Conservation (phyloP, 2,888 invertebrate genomes). For the Acleris sparsana region DNA sequence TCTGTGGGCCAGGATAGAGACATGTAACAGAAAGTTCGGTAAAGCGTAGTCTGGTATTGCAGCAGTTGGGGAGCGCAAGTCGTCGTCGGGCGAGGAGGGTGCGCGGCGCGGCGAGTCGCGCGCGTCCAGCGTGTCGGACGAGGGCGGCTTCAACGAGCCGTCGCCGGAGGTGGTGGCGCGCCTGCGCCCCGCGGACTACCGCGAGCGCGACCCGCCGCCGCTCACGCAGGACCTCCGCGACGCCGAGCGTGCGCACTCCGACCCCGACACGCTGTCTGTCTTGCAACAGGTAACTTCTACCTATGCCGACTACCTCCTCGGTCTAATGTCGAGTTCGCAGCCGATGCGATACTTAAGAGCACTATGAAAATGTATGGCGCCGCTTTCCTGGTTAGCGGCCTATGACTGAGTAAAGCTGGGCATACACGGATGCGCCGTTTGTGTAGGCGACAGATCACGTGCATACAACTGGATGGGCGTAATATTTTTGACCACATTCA, state of each 20-base stretch:
- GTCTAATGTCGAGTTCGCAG: too few relatives aligned
- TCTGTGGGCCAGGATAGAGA: not conserved
- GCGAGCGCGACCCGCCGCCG: constrained; percentile 68
- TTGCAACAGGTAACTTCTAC: constrained; percentile 67
- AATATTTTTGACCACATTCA: too few relatives aligned
- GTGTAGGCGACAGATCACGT: too few relatives aligned
- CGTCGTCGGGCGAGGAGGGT: constrained; percentile 79
- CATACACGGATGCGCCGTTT: too few relatives aligned
- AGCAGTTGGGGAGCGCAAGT: constrained; percentile 79
- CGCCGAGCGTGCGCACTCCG: constrained; percentile 69
- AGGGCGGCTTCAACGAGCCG: constrained; percentile 89
- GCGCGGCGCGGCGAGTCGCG: constrained; percentile 85
- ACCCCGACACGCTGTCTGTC: constrained; percentile 76
- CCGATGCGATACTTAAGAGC: too few relatives aligned
- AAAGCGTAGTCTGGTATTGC: not conserved
- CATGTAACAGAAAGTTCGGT: not conserved
- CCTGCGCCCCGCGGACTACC: constrained; percentile 75
- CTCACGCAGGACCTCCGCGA: constrained; percentile 67
- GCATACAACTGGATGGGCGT: too few relatives aligned
- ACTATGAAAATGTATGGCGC: too few relatives aligned
- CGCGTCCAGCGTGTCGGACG: constrained; percentile 86
- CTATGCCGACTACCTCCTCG: too few relatives aligned
- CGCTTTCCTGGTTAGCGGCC: too few relatives aligned
- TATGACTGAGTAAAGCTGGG: too few relatives aligned
- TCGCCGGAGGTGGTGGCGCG: constrained; percentile 88